Evolutionary conservation across 1,140 invertebrate species (phyloP).

Genomic region (Elymnias hypermnestra): DNA sequence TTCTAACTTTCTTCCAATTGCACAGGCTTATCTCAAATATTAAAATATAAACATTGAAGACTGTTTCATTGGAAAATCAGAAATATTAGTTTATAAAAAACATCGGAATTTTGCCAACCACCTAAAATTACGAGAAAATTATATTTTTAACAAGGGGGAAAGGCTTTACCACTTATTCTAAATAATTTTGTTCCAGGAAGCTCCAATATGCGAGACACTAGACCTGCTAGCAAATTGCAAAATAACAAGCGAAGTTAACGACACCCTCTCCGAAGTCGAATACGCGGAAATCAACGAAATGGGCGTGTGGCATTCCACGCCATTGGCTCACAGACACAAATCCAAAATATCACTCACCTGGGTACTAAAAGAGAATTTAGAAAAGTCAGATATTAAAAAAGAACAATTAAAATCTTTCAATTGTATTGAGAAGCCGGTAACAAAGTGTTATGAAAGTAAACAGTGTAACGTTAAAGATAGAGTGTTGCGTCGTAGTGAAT

Average conservation of each 20-base stretch:
- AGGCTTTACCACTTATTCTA: no score
- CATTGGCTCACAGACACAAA: constrained; percentile 70
- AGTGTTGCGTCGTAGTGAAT: constrained; percentile 55
- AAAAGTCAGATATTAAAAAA: constrained; percentile 39
- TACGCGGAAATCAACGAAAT: constrained; percentile 64
- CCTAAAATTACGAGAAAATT: no score
- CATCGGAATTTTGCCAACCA: no score
- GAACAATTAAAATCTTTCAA: constrained; percentile 28
- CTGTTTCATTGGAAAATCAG: no score
- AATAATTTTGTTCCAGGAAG: constrained; percentile 17
- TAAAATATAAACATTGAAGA: no score
- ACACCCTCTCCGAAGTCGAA: constrained; percentile 39
- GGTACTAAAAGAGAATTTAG: constrained; percentile 79
- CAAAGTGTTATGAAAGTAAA: constrained; percentile 9
- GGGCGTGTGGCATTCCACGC: constrained; percentile 70
- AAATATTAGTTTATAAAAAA: no score
- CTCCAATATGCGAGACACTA: constrained; percentile 43
- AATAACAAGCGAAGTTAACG: constrained; percentile 33
- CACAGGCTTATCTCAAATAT: no score
- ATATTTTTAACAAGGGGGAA: no score
- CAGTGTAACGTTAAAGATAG: constrained; percentile 38
- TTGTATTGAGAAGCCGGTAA: constrained; percentile 27
- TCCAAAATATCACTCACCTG: constrained; percentile 84
- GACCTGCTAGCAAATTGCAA: constrained; percentile 60
- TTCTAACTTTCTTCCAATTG: no score